phyloP scores from a whole-genome alignment of 2,888 invertebrate species.

The Chrysolina oricalcia region DNA sequence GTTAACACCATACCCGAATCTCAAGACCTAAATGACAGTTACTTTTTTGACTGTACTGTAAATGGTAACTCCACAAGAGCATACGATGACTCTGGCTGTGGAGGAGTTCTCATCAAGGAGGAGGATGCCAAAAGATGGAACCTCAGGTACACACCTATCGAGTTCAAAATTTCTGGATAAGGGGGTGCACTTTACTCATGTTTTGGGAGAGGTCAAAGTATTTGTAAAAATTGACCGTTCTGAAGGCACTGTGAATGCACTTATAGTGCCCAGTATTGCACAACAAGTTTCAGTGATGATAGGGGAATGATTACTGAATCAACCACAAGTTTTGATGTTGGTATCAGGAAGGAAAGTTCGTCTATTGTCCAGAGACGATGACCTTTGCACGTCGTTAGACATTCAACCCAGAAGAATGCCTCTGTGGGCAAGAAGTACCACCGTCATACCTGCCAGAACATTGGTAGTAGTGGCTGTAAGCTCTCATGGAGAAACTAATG shows the following conservation, averaged over 20 bases:
- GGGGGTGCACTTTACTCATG: neutral
- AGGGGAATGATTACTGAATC: slow-evolving; percentile 42
- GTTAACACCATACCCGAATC: neutral
- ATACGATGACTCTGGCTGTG: neutral
- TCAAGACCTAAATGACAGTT: neutral
- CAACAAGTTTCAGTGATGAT: slow-evolving; percentile 33
- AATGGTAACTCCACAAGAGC: neutral
- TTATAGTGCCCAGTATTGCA: neutral
- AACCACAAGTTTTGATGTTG: slow-evolving; percentile 24
- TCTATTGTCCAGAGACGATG: neutral
- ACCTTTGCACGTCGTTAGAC: neutral
- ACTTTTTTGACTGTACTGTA: neutral
- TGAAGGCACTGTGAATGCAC: neutral
- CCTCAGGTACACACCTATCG: neutral
- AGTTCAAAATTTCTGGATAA: neutral
- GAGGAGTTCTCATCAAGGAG: neutral
- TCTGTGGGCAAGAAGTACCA: neutral
- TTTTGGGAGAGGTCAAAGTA: neutral
- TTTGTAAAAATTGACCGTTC: neutral
- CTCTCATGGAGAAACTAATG: neutral
- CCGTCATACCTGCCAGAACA: neutral
- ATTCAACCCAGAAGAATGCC: slow-evolving; percentile 4
- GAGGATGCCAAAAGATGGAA: neutral
- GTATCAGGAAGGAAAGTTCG: neutral
- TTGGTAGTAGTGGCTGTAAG: neutral